Conservation (phyloP, 2,113 vertebrate genomes). For the Triplophysa dalaica region DNA sequence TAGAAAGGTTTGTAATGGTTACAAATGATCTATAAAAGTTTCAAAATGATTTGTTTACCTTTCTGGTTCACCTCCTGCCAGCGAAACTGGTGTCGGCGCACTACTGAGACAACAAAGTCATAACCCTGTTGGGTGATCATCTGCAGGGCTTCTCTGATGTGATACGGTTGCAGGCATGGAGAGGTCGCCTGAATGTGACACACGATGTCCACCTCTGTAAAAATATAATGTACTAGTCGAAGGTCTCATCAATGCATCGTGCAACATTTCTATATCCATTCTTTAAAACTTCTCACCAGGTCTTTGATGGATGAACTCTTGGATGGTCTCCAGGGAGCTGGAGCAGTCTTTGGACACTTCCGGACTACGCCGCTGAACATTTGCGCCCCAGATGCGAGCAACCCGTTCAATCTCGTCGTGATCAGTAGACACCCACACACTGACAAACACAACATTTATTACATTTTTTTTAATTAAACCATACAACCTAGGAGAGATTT, state of each 20-base stretch:
- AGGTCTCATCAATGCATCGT: no score
- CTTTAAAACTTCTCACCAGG: constrained; percentile 67
- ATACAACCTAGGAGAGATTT: no score
- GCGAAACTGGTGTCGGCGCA: constrained; percentile 88
- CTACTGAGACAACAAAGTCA: constrained; percentile 91
- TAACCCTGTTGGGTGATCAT: constrained; percentile 72
- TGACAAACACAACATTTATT: constrained; percentile 51
- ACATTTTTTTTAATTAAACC: no score
- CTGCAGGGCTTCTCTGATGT: constrained; percentile 82
- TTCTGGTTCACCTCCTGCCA: constrained; percentile 87
- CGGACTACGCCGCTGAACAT: constrained; percentile 85
- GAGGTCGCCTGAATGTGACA: constrained; percentile 95
- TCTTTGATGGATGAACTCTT: constrained; percentile 81
- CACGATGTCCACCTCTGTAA: constrained; percentile 84
- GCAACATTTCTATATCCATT: no score
- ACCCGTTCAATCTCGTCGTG: constrained; percentile 88
- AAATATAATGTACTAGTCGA: not conserved
- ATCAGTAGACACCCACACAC: constrained; percentile 97
- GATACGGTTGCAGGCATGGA: constrained; percentile 89
- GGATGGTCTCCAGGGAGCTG: constrained; percentile 88
- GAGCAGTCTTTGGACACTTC: constrained; percentile 87
- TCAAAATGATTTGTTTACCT: constrained; percentile 66
- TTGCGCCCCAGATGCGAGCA: constrained; percentile 81
- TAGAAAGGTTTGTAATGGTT: no score
- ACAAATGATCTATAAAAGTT: no score